phyloP scores from a whole-genome alignment of 2,888 invertebrate genomes.

The Cenopis cana region DNA sequence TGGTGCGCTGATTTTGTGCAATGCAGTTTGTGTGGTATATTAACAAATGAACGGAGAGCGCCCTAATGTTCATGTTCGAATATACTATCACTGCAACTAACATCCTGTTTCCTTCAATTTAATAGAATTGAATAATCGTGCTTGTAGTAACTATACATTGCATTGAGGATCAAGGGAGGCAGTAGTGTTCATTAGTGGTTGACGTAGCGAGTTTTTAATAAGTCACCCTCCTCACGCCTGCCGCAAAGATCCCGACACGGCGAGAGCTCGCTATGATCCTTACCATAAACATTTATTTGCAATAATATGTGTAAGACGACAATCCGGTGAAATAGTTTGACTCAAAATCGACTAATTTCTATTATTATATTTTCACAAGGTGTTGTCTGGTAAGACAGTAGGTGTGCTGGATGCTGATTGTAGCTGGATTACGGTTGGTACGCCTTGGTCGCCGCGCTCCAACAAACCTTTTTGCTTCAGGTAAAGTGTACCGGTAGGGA shows the following conservation, averaged over 20 bases:
- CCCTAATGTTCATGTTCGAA: constrained; percentile 63
- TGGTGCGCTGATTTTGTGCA: constrained; percentile 18
- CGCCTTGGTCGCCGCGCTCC: constrained; percentile 72
- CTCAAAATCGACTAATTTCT: constrained; percentile 83
- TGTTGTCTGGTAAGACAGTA: constrained; percentile 85
- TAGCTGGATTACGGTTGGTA: constrained; percentile 80
- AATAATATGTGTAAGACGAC: constrained; percentile 63
- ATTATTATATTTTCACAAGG: constrained; percentile 84
- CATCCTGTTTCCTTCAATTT: constrained; percentile 74
- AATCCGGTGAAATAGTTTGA: constrained; percentile 76
- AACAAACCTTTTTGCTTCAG: constrained; percentile 67
- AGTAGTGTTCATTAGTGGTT: constrained; percentile 71
- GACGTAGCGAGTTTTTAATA: constrained; percentile 72
- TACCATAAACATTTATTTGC: constrained; percentile 68
- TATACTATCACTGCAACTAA: constrained; percentile 46
- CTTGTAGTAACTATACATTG: constrained; percentile 74
- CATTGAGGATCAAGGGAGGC: constrained; percentile 73
- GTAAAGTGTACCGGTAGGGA: constrained; percentile 82
- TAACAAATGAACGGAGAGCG: constrained; percentile 68
- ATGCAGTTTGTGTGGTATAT: constrained; percentile 68
- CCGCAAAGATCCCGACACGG: constrained; percentile 69
- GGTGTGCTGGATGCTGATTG: constrained; percentile 81
- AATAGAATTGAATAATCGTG: constrained; percentile 66
- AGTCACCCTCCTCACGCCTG: constrained; percentile 71
- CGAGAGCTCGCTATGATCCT: constrained; percentile 76